Conservation (phyloP, 2,113 vertebrate species). For the Fregata magnificens region DNA sequence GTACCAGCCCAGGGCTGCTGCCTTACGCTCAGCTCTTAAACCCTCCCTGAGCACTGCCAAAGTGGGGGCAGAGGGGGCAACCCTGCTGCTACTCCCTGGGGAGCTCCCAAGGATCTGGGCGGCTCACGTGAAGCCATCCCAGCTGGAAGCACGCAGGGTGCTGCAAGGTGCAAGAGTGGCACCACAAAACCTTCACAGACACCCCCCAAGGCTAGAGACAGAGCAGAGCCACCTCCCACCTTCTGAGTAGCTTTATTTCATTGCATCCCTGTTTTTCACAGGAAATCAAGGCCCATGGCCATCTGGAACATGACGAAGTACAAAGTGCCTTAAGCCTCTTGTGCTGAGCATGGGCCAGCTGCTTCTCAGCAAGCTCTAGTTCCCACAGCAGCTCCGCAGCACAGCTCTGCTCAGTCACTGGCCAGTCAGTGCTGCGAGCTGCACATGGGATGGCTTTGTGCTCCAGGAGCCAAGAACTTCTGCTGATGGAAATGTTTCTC, state of each 20-base stretch:
- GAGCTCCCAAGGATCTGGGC: neutral
- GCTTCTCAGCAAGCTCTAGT: neutral
- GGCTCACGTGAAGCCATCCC: rapidly evolving
- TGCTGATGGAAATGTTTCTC: neutral
- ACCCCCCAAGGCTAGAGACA: neutral
- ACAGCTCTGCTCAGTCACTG: rapidly evolving
- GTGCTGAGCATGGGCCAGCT: rapidly evolving
- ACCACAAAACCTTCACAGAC: neutral
- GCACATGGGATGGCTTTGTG: neutral
- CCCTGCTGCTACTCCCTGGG: no score
- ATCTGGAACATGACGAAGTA: rapidly evolving
- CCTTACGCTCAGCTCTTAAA: neutral
- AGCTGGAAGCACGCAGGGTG: neutral
- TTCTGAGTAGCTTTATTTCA: constrained; percentile 6
- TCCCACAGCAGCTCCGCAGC: rapidly evolving
- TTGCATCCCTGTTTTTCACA: neutral
- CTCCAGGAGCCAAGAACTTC: neutral
- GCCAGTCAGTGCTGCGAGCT: neutral
- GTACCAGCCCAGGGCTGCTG: neutral
- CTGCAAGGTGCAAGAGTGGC: rapidly evolving
- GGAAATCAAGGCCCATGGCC: neutral
- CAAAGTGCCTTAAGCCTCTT: neutral
- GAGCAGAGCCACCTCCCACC: neutral
- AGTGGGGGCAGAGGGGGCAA: neutral
- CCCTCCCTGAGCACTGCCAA: no score